Evolutionary conservation across 2,797 vertebrate species (phyloP).

Genomic region (Tenualosa ilisha): DNA sequence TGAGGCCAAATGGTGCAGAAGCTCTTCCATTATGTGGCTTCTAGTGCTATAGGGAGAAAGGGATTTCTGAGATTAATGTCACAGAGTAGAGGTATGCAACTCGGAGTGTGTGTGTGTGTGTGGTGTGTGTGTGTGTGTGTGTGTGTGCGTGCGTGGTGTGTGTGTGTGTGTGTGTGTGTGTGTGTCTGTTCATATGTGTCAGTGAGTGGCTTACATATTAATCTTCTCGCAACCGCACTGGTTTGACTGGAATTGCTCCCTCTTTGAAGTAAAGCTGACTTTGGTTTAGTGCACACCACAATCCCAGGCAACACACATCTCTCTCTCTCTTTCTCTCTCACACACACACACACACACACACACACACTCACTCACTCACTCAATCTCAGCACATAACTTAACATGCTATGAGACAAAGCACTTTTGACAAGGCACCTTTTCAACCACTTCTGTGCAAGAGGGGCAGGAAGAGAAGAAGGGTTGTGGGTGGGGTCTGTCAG

Average conservation of each 20-base stretch:
- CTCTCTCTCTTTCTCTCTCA: background rate
- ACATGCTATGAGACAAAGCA: background rate
- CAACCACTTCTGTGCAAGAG: background rate
- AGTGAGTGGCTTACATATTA: slow-evolving; percentile 36
- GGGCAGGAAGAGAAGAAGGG: too few species aligned
- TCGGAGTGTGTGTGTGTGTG: background rate
- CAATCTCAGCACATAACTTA: background rate
- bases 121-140: slow-evolving; percentile 28
- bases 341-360: background rate
- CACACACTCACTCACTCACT: too few species aligned
- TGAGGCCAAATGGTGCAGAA: background rate
- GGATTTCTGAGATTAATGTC: background rate
- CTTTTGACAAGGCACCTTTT: background rate
- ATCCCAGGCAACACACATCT: slow-evolving; percentile 24
- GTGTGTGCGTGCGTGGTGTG: background rate
- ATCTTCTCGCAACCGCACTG: slow-evolving; percentile 44
- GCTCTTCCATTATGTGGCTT: background rate
- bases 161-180: slow-evolving; percentile 24
- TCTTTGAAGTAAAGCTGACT: slow-evolving; percentile 32
- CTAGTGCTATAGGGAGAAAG: background rate
- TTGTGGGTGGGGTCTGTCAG: too few species aligned
- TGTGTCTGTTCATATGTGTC: slow-evolving; percentile 25
- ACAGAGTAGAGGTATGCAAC: background rate
- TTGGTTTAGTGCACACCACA: slow-evolving; percentile 31
- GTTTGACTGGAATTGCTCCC: slow-evolving; percentile 47